Evolutionary conservation across 2,797 vertebrate species (phyloP).

Genomic region (Ptychadena robeensis): DNA sequence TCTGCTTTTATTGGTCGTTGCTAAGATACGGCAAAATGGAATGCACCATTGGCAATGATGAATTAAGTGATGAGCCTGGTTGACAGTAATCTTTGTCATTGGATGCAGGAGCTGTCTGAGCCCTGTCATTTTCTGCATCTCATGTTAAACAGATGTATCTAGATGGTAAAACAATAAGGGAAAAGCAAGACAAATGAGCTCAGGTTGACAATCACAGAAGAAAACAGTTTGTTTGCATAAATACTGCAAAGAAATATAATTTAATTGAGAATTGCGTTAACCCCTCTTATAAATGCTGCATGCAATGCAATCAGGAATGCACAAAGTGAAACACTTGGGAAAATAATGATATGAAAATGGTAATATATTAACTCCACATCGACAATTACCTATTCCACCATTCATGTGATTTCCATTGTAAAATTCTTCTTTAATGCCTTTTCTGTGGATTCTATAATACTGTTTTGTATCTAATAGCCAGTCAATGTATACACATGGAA

Average conservation of each 20-base stretch:
- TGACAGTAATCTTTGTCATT: conserved; percentile 94
- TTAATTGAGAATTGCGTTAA: conserved; percentile 51
- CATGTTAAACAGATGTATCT: conserved; percentile 96
- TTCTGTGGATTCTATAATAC: conserved; percentile 37
- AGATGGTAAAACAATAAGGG: conserved; percentile 79
- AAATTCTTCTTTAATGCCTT: conserved; percentile 34
- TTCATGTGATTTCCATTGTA: conserved; percentile 14
- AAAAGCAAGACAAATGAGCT: conserved; percentile 73
- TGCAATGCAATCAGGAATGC: not conserved
- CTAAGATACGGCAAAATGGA: conserved; percentile 95
- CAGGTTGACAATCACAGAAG: conserved; percentile 63
- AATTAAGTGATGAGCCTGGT: conserved; percentile 94
- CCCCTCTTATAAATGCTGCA: conserved; percentile 1
- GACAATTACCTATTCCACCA: conserved; percentile 3
- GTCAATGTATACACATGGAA: conserved; percentile 41
- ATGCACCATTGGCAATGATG: conserved; percentile 94
- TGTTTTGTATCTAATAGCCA: conserved; percentile 34
- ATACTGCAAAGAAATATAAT: conserved; percentile 38
- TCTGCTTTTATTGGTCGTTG: conserved; percentile 89
- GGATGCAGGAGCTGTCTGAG: conserved; percentile 96
- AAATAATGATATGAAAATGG: conserved; percentile 20
- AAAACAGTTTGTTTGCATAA: conserved; percentile 15
- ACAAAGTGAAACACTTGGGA: not conserved
- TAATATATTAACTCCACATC: not conserved
- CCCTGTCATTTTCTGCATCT: conserved; percentile 97